Evolutionary conservation across 2,888 invertebrate species (phyloP).

Genomic region (Cynaeus angustus): DNA sequence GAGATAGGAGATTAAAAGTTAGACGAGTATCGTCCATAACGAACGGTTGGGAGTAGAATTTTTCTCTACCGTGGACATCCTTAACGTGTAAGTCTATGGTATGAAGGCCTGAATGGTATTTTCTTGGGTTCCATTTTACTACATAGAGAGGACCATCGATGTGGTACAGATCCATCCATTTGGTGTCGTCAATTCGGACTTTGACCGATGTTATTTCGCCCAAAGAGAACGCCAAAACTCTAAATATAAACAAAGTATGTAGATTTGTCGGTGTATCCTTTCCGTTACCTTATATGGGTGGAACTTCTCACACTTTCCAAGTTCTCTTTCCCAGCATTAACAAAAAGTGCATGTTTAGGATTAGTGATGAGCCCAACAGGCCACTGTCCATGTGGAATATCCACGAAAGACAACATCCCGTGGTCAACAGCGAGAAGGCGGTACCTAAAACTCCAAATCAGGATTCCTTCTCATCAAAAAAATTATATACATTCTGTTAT

Average conservation of each 20-base stretch:
- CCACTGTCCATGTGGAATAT: constrained; percentile 84
- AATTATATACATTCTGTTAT: constrained; percentile 82
- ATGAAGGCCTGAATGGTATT: constrained; percentile 80
- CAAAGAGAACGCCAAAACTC: constrained; percentile 86
- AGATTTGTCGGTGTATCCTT: constrained; percentile 50
- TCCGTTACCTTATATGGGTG: constrained; percentile 81
- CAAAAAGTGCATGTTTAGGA: constrained; percentile 88
- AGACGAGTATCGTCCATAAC: constrained; percentile 83
- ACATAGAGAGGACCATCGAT: constrained; percentile 83
- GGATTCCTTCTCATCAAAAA: neutral
- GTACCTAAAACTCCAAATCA: constrained; percentile 73
- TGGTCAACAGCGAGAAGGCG: constrained; percentile 91
- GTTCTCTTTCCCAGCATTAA: constrained; percentile 84
- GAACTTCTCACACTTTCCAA: constrained; percentile 79
- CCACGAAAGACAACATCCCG: constrained; percentile 89
- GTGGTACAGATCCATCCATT: constrained; percentile 78
- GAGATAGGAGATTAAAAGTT: constrained; percentile 79
- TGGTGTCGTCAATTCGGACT: constrained; percentile 78
- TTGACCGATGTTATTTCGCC: constrained; percentile 78
- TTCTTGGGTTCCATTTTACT: constrained; percentile 81
- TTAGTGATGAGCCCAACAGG: constrained; percentile 90
- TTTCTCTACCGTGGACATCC: constrained; percentile 76
- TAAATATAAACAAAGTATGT: constrained; percentile 60
- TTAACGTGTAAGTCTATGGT: constrained; percentile 76
- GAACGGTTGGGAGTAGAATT: constrained; percentile 80